Evolutionary conservation across 2,888 invertebrate species (phyloP).

Genomic region (Pseudolycoriella hygida): DNA sequence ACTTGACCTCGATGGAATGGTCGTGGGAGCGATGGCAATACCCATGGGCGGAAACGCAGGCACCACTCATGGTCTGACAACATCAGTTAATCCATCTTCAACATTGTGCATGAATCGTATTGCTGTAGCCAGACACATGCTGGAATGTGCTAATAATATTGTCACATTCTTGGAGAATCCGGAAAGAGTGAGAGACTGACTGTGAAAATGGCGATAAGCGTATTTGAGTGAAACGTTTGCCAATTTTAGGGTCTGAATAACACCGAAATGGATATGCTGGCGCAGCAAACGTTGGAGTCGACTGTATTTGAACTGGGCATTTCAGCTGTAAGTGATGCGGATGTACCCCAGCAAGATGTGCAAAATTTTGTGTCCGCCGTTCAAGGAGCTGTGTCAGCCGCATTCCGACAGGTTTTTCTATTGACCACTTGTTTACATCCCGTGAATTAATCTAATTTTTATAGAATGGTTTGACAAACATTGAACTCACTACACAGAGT

Average conservation of each 20-base stretch:
- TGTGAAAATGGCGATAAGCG: not conserved
- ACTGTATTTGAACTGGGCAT: conserved; percentile 30
- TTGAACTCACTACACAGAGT: not conserved
- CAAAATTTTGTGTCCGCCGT: conserved; percentile 26
- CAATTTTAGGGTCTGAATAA: conserved; percentile 22
- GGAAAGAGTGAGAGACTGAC: conserved; percentile 16
- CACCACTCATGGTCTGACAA: not conserved
- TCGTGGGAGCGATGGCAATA: conserved; percentile 29
- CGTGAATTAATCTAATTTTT: not conserved
- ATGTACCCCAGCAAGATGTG: conserved; percentile 24
- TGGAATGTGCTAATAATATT: conserved; percentile 28
- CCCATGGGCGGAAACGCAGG: conserved; percentile 21
- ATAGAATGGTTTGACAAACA: conserved; percentile 5
- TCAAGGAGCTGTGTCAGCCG: conserved; percentile 26
- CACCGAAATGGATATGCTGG: conserved; percentile 25
- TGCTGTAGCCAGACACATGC: conserved; percentile 28
- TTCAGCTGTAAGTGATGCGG: conserved; percentile 19
- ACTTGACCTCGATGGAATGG: conserved; percentile 26
- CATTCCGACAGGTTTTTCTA: conserved; percentile 4
- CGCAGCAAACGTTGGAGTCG: conserved; percentile 31
- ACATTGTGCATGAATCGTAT: conserved; percentile 30
- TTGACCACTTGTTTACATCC: not conserved
- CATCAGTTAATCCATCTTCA: conserved; percentile 20
- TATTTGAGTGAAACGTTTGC: not conserved
- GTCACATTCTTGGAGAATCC: conserved; percentile 28